phyloP scores from a whole-genome alignment of 1,140 invertebrate species.

The Drosophila navojoa region DNA sequence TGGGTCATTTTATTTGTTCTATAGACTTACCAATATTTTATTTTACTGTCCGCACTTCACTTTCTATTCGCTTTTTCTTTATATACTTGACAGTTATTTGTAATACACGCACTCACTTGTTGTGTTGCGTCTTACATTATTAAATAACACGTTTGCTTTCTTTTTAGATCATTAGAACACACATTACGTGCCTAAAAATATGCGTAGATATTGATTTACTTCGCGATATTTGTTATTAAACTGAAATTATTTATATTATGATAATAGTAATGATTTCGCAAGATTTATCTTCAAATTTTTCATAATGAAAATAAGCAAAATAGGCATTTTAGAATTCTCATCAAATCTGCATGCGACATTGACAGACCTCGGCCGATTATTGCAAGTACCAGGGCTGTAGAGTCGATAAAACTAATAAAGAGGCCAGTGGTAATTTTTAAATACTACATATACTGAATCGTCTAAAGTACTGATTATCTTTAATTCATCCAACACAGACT shows the following conservation, averaged over 20 bases:
- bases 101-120: constrained; percentile 52
- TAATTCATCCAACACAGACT: not conserved
- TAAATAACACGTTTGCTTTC: constrained; percentile 64
- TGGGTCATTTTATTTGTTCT: constrained; percentile 45
- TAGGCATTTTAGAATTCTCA: constrained; percentile 42
- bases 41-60: constrained; percentile 10
- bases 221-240: constrained; percentile 25
- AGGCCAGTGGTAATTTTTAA: constrained; percentile 3
- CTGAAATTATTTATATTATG: constrained; percentile 10
- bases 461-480: constrained; percentile 5
- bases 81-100: not conserved
- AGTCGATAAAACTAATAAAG: constrained; percentile 7
- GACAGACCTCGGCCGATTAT: constrained; percentile 34
- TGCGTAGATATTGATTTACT: constrained; percentile 19
- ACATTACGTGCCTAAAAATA: constrained; percentile 13
- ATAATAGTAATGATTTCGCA: constrained; percentile 22
- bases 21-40: constrained; percentile 32
- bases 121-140: constrained; percentile 54
- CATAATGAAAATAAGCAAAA: constrained; percentile 44
- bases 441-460: constrained; percentile 4
- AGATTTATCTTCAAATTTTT: constrained; percentile 37
- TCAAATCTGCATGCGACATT: constrained; percentile 47
- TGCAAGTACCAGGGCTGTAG: constrained; percentile 26
- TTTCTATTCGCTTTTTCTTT: constrained; percentile 2
- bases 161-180: constrained; percentile 13